Base-by-base conservation (phyloP, 37 sponge, comb jelly and placozoan genomes). In the Theonella swinhoei region DNA sequence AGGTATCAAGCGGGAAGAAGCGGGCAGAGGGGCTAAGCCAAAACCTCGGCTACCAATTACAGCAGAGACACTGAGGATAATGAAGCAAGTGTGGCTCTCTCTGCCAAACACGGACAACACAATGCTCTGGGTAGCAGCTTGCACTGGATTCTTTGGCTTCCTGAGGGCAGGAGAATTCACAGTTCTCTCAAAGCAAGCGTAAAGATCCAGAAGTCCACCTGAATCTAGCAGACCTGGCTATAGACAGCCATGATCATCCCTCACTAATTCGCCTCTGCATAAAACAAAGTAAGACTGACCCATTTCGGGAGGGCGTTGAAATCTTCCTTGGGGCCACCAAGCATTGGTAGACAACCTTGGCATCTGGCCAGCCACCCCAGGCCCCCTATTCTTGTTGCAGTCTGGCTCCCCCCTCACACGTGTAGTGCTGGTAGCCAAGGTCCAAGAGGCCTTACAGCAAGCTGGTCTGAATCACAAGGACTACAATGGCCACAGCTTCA, bases 221-320 rank as follows among this genome's bases (percentile, higher is more conserved):
- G 41, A 38, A 40, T 19, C 1, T 39, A 40, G 3, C 37, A 11
- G 74, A 74, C 8, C 17, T 74, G 4, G 74, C 72, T 24, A n/a
- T 74, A n/a, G 43, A 74, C n/a, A 39, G 40, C 41, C 42, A 2
- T 25, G 41, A 2, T 23, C 17, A 17, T 23, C 74, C 72, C 5
- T 22, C 40, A 38, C 17, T 25, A 20, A 0, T 19, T n/a, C 3
- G 8, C 26, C 28, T 19, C 19, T 17, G 20, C 22, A 39, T 78
- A n/a, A 62, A 60, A 39, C 65, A 37, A n/a, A 64, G 66, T 19
- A 78, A 78, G 38, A 78, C 64, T n/a, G 79, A 78, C 66, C 79
- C 65, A 29, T 78, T 78, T 34, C n/a, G 66, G 28, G 20, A 34
- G n/a, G 79, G 65, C 4, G 64, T 63, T 4, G 30, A 25, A 34